Conservation (phyloP, 2,113 vertebrate genomes). For the Neomonachus schauinslandi region DNA sequence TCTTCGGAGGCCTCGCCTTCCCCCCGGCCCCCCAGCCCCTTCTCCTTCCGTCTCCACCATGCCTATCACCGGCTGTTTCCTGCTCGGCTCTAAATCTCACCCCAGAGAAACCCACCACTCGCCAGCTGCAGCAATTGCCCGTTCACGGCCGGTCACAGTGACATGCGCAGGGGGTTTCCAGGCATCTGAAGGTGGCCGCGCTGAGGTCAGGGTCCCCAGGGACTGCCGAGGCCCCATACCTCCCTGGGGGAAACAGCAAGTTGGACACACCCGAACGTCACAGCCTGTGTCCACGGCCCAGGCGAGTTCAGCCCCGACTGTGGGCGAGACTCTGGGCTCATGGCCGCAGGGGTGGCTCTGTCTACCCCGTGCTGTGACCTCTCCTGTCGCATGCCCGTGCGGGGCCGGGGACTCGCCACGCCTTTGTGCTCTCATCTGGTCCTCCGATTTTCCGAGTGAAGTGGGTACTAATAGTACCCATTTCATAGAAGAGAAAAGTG, state of each 20-base stretch:
- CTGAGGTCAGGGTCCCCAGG: neutral
- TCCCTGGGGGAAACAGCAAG: neutral
- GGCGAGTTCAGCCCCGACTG: neutral
- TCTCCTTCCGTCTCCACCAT: rapidly evolving
- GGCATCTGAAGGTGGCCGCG: neutral
- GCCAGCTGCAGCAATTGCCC: neutral
- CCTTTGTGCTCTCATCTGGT: neutral
- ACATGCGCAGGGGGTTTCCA: neutral
- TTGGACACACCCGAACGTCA: neutral
- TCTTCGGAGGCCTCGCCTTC: neutral
- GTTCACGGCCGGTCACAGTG: neutral
- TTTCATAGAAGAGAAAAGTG: neutral
- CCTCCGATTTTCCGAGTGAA: neutral
- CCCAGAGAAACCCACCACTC: neutral
- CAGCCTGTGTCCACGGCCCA: neutral
- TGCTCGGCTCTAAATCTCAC: neutral
- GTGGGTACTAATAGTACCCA: rapidly evolving
- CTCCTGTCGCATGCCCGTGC: rapidly evolving
- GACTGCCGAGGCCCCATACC: neutral
- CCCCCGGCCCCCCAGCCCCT: neutral
- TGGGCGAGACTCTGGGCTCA: neutral
- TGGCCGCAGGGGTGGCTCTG: neutral
- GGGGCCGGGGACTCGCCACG: rapidly evolving
- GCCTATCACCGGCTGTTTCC: neutral
- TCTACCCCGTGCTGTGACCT: neutral